Base-by-base conservation (phyloP, 2,797 vertebrate species). In the Taenioides sp. region DNA sequence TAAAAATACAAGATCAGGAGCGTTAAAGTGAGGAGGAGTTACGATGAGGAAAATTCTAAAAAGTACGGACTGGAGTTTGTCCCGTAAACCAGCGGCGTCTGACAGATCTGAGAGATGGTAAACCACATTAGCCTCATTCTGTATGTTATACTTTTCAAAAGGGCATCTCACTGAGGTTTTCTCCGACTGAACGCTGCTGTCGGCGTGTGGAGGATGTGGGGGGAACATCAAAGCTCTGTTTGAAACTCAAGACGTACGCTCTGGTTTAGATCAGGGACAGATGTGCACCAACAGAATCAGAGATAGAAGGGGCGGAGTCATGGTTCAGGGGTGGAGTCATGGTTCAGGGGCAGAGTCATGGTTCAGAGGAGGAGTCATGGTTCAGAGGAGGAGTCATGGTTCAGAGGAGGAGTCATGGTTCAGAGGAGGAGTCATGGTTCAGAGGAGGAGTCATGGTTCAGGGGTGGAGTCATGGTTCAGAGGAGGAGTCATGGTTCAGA, bases 161-260 rank as follows among this genome's bases (percentile, higher is more conserved):
- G 55, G 54, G 1, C 25, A 23, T 20, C 55, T 27, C 23, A 27
- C 23, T 16, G 55, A 25, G 55, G 23, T 58, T 27, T 58, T 58
- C 4, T 3, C 55, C 14, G 3, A 58, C 11, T 14, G 55, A 23
- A 58, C 22, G 12, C 12, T 14, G 55, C 23, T 25, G 22, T 27
- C 55, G n/a, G n/a, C 55, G 1, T 7, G 1, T 25, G 7, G 68
- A 27, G 54, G 61, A 68, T 3, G 11, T 2, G 67, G 73, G 75
- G 79, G 81, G 1, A 6, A 74, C 75, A 84, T 86, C 76, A 86
- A 87, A 84, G 79, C 43, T 22, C 25, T 47, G 72, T 75, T 47
- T 76, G 72, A 69, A 25, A 58, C 11, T 58, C 55, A 5, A 58
- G 23, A 58, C 23, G 22, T 6, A 25, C 1, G 43, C 14, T 3